These are phyloP conservation scores for Yponomeuta sedellus DNA, from an alignment of 2,888 invertebrate species.

Conservation along the genomic window DNA sequence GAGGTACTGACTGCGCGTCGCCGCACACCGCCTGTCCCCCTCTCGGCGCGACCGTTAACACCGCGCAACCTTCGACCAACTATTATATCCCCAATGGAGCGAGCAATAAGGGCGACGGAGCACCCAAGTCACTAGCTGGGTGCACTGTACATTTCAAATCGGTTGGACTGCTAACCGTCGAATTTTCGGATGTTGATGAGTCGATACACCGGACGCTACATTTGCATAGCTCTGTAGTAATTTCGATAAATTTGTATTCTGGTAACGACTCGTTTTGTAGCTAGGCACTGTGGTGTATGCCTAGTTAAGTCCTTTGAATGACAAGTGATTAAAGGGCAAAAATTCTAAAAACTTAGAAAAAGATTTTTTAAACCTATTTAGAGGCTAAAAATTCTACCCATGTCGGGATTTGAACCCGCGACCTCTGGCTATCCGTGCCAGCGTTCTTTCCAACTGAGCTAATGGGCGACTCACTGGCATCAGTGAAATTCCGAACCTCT, in stretches of 20 bases:
- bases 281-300: neutral
- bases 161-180: conserved; percentile 1
- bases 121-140: neutral
- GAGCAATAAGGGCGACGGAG: neutral
- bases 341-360: neutral
- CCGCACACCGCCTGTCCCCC: conserved; percentile 45
- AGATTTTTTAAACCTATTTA: too few species aligned
- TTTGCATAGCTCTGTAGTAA: neutral
- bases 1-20: conserved; percentile 42
- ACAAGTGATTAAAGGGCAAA: neutral
- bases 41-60: conserved; percentile 30
- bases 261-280: neutral
- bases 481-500: too few species aligned
- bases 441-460: too few species aligned
- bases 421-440: too few species aligned
- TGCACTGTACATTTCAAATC: conserved; percentile 8
- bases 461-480: too few species aligned
- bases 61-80: neutral
- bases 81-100: neutral
- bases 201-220: neutral
- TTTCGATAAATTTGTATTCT: neutral
- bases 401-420: too few species aligned
- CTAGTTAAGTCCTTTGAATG: neutral
- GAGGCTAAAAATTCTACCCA: too few species aligned
- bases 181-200: conserved; percentile 20